These are phyloP conservation scores for Scaptomyza cyrtandrae DNA, from an alignment of 2,888 invertebrate genomes.

Conservation along the genomic window DNA sequence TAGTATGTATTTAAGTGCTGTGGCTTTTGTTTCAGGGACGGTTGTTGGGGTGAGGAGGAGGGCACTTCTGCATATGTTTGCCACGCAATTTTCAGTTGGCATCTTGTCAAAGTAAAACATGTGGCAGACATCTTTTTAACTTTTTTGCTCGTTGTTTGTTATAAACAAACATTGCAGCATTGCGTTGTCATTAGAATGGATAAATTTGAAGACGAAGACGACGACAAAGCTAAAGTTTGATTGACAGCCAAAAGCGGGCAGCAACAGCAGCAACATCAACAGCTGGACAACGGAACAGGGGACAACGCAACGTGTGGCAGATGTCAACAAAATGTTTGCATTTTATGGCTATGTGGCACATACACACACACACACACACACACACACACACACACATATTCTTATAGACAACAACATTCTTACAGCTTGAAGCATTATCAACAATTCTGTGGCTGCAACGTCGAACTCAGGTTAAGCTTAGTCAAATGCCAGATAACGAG, in stretches of 20 bases:
- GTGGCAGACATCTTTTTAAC: constrained; percentile 73
- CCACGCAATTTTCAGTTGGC: constrained; percentile 59
- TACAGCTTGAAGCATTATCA: constrained; percentile 31
- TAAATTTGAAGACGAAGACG: constrained; percentile 65
- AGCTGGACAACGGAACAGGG: constrained; percentile 28
- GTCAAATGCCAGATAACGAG: constrained; percentile 62
- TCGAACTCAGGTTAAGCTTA: constrained; percentile 30
- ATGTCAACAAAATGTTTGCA: constrained; percentile 73
- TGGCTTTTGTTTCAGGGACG: constrained; percentile 24
- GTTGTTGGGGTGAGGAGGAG: constrained; percentile 8
- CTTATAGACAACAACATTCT: constrained; percentile 30
- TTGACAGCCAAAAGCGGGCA: constrained; percentile 42
- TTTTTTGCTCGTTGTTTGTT: constrained; percentile 28
- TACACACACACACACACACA: background rate
- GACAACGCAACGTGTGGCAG: constrained; percentile 67
- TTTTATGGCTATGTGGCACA: constrained; percentile 49
- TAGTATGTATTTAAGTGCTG: constrained; percentile 57
- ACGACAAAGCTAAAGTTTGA: constrained; percentile 38
- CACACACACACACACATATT: constrained; percentile 8
- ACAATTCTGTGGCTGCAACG: constrained; percentile 1
- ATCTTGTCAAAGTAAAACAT: constrained; percentile 76
- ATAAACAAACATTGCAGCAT: constrained; percentile 63
- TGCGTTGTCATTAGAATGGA: constrained; percentile 78
- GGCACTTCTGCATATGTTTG: constrained; percentile 63
- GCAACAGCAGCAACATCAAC: constrained; percentile 16